phyloP scores from a whole-genome alignment of 2,113 vertebrate genomes.

The Phocoena phocoena region DNA sequence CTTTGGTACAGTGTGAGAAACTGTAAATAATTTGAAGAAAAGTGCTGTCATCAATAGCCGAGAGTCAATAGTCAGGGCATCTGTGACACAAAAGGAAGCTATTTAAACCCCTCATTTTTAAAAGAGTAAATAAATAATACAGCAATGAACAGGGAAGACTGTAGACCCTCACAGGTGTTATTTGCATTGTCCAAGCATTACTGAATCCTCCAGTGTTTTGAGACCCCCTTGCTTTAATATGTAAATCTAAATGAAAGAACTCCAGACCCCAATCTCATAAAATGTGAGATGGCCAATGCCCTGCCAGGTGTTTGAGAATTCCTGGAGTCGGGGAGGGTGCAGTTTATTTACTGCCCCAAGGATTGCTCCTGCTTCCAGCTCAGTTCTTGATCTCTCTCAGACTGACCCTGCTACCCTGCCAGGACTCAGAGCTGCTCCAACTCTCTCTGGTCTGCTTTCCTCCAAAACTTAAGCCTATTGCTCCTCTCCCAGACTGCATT shows the following conservation, averaged over 20 bases:
- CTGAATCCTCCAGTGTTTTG: background rate
- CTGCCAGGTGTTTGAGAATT: background rate
- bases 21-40: background rate
- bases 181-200: background rate
- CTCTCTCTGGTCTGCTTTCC: background rate
- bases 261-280: background rate
- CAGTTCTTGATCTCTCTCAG: background rate
- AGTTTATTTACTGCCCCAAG: background rate
- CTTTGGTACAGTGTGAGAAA: background rate
- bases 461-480: background rate
- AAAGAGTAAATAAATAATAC: background rate
- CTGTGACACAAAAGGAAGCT: background rate
- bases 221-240: background rate
- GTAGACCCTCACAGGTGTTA: background rate
- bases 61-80: background rate
- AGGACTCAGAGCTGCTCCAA: background rate
- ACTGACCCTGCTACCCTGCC: background rate
- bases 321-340: fast-evolving
- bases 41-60: background rate
- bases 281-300: background rate
- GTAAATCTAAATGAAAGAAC: background rate
- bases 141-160: background rate
- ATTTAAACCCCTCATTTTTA: background rate
- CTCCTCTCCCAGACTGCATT: background rate
- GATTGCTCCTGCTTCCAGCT: background rate